Conservation (phyloP, 2,888 invertebrate species). For the Cryptocephalus moraei region DNA sequence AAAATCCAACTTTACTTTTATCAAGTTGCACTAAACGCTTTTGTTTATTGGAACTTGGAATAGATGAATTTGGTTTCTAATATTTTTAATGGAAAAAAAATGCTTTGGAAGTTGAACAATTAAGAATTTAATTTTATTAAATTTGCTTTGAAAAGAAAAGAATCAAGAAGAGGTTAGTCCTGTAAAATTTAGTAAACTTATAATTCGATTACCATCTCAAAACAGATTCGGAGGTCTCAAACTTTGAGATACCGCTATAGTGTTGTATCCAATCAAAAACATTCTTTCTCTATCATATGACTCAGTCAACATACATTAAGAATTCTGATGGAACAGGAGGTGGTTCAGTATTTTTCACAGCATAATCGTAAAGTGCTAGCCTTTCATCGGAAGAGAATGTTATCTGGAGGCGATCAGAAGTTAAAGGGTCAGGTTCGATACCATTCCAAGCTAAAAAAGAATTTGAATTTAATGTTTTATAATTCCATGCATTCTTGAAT, state of each 20-base stretch:
- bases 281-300: background rate
- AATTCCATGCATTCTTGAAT: no score
- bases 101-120: no score
- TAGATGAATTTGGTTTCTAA: no score
- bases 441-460: constrained; percentile 33
- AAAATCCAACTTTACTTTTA: no score
- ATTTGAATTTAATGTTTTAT: constrained; percentile 2
- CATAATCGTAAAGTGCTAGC: constrained; percentile 45
- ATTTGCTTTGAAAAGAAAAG: background rate
- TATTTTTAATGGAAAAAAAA: no score
- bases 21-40: background rate
- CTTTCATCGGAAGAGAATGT: constrained; percentile 47
- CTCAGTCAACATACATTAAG: constrained; percentile 28
- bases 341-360: constrained; percentile 32
- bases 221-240: no score
- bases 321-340: constrained; percentile 32
- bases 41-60: no score
- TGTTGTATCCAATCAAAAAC: background rate
- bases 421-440: constrained; percentile 32
- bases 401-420: constrained; percentile 32
- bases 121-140: no score
- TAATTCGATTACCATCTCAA: no score
- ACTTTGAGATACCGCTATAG: no score
- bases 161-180: no score
- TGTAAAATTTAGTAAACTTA: no score